Conservation (phyloP, 2,888 invertebrate species). For the Pseudeuparius sepicola region DNA sequence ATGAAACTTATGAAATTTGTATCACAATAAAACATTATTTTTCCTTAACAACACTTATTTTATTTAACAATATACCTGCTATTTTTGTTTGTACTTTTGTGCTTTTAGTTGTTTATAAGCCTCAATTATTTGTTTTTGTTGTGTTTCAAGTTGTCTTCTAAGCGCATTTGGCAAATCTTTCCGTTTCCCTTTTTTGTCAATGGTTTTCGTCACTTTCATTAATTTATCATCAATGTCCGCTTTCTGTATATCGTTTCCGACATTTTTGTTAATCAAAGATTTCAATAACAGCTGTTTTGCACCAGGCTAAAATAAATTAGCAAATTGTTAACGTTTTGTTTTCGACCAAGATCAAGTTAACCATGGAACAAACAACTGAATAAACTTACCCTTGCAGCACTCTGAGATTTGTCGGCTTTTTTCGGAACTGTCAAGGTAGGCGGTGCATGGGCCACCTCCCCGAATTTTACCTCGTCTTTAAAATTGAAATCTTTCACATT, state of each 20-base stretch:
- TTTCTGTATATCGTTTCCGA: constrained; percentile 8
- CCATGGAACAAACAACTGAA: too few species aligned
- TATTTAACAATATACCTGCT: background rate
- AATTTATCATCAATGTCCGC: constrained; percentile 25
- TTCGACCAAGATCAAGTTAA: too few species aligned
- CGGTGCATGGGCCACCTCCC: constrained; percentile 65
- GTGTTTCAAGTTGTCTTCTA: constrained; percentile 48
- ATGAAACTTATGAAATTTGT: too few species aligned
- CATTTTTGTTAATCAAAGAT: constrained; percentile 36
- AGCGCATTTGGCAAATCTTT: constrained; percentile 50
- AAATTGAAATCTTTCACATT: constrained; percentile 41
- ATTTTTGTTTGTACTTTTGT: constrained; percentile 23
- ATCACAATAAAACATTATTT: constrained; percentile 1
- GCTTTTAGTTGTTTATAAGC: constrained; percentile 49
- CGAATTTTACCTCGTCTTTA: constrained; percentile 60
- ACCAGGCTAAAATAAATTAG: constrained; percentile 46
- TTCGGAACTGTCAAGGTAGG: constrained; percentile 51
- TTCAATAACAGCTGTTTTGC: constrained; percentile 52
- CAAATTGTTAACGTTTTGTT: background rate
- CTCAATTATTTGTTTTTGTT: constrained; percentile 47
- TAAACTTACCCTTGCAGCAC: constrained; percentile 26
- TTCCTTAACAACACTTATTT: background rate
- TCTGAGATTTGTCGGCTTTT: constrained; percentile 35
- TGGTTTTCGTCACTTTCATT: constrained; percentile 24
- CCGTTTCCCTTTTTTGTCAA: constrained; percentile 48